A percentile compares a stretch with the other conserved stretches of the same genome.
phyloP scores from a whole-genome alignment of 2,888 invertebrate species.

The Tupiocoris notatus region DNA sequence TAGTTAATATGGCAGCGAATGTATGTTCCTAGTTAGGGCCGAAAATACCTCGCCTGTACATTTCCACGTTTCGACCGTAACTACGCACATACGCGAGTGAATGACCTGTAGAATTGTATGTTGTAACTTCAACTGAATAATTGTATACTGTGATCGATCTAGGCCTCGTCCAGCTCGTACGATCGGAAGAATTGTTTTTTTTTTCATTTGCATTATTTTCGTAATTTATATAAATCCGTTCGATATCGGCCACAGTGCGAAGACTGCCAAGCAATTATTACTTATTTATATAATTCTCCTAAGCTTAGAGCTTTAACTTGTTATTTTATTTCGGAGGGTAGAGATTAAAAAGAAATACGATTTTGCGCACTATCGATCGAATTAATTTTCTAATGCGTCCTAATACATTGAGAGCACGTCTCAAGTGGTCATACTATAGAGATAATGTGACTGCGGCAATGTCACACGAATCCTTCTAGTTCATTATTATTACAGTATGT shows the following conservation, averaged over 20 bases:
- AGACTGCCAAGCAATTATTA: constrained; percentile 49
- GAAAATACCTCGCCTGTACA: constrained; percentile 45
- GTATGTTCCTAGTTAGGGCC: constrained; percentile 49
- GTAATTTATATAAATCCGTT: constrained; percentile 42
- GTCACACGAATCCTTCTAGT: constrained; percentile 35
- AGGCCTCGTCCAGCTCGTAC: constrained; percentile 39
- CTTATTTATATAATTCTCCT: constrained; percentile 47
- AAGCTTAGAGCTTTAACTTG: constrained; percentile 49
- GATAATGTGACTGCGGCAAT: constrained; percentile 27
- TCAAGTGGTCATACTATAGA: constrained; percentile 30
- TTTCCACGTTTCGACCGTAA: constrained; percentile 48
- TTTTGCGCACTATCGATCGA: constrained; percentile 37
- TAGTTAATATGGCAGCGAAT: too few relatives aligned
- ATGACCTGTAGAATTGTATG: constrained; percentile 35
- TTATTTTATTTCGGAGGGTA: too few relatives aligned
- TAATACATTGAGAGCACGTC: not conserved
- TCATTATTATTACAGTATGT: constrained; percentile 23
- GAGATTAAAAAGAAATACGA: too few relatives aligned
- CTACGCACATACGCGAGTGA: constrained; percentile 48
- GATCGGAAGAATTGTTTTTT: constrained; percentile 36
- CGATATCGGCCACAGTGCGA: constrained; percentile 49
- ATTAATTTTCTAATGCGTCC: constrained; percentile 24
- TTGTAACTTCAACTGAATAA: constrained; percentile 31
- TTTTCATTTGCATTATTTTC: not conserved
- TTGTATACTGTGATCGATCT: constrained; percentile 49